A percentile compares a stretch with the other conserved stretches of the same genome.
phyloP scores from a whole-genome alignment of 1,140 invertebrate genomes.

The Lepidostoma basale region DNA sequence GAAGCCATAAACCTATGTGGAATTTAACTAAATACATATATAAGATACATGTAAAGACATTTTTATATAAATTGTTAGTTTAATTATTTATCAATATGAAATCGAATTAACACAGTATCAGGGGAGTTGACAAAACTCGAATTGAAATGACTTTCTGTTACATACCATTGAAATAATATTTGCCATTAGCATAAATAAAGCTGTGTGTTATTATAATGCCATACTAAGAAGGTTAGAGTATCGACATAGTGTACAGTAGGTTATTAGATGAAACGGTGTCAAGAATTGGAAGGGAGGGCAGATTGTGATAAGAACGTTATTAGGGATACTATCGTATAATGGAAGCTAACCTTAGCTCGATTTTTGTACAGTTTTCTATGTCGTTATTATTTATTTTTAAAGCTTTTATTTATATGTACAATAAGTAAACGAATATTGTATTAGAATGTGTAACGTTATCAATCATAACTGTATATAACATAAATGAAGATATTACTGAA shows the following conservation, averaged over 20 bases:
- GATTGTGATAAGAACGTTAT: slow-evolving; percentile 6
- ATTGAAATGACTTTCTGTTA: no score
- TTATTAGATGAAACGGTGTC: slow-evolving; percentile 19
- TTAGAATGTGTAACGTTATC: slow-evolving; percentile 6
- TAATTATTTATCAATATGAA: background rate
- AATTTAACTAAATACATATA: background rate
- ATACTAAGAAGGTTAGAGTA: slow-evolving; percentile 13
- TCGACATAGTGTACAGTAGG: background rate
- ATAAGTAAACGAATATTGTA: background rate
- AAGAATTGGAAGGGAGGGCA: background rate
- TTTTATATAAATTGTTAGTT: background rate
- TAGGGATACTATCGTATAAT: background rate
- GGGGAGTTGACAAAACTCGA: no score
- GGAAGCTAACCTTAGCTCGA: background rate
- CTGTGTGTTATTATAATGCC: slow-evolving; percentile 1
- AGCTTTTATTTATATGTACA: slow-evolving; percentile 22
- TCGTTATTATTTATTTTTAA: slow-evolving; percentile 24
- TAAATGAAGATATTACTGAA: slow-evolving; percentile 14
- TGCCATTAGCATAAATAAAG: slow-evolving; percentile 16
- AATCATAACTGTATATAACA: background rate
- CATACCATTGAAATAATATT: slow-evolving; percentile 10
- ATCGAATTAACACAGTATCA: background rate
- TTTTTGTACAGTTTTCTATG: slow-evolving; percentile 31
- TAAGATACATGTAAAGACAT: background rate
- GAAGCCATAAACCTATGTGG: background rate